A percentile compares a stretch with the other conserved stretches of the same genome.
phyloP scores from a whole-genome alignment of 1,140 invertebrate species.

The Radopholus similis region DNA sequence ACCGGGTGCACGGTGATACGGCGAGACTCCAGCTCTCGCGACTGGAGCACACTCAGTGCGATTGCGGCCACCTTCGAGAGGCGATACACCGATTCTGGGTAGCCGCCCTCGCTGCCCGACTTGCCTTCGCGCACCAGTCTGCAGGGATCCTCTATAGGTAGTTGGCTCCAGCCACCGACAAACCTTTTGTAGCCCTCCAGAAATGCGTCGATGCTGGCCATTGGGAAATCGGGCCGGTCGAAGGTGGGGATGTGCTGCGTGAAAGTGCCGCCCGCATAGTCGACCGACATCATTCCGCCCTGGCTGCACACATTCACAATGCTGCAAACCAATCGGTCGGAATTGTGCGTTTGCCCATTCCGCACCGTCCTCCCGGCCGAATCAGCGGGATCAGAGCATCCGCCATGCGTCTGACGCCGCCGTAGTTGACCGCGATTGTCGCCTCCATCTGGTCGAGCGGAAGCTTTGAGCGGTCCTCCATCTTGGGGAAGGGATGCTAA shows the following conservation, averaged over 20 bases:
- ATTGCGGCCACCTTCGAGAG: constrained; percentile 67
- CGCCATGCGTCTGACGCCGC: constrained; percentile 67
- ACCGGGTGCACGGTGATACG: constrained; percentile 38
- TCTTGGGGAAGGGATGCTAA: no score
- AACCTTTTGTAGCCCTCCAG: constrained; percentile 62
- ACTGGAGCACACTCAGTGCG: constrained; percentile 44
- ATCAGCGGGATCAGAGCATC: constrained; percentile 70
- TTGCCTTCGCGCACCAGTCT: constrained; percentile 12
- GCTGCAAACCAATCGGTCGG: no score
- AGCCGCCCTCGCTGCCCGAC: constrained; percentile 67
- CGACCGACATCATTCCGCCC: constrained; percentile 64
- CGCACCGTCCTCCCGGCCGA: no score
- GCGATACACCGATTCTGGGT: constrained; percentile 65
- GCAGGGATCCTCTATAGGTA: neutral
- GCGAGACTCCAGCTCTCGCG: constrained; percentile 12
- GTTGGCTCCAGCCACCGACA: no score
- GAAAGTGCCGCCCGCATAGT: constrained; percentile 64
- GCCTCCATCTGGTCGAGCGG: no score
- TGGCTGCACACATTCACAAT: constrained; percentile 74
- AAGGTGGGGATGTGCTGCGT: constrained; percentile 61
- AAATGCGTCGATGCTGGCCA: constrained; percentile 68
- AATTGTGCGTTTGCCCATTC: no score
- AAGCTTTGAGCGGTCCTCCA: no score
- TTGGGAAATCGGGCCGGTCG: constrained; percentile 64
- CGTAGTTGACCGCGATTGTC: constrained; percentile 71